A percentile compares a stretch with the other conserved stretches of the same genome.
These are phyloP conservation scores for Chelon auratus DNA, from an alignment of 2,797 vertebrate genomes.

Conservation along the genomic window DNA sequence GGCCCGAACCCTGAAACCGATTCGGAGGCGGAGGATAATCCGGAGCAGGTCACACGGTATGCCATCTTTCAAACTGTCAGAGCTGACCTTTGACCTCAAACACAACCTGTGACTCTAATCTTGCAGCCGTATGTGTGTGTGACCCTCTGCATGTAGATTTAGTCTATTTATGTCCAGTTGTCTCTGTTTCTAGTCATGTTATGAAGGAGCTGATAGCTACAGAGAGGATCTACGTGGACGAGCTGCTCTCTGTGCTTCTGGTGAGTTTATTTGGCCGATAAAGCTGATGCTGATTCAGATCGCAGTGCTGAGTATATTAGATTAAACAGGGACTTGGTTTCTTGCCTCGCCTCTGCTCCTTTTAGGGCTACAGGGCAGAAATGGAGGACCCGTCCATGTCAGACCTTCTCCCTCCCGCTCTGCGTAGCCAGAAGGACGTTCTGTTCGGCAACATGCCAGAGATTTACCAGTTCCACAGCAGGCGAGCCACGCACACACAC, in stretches of 20 bases:
- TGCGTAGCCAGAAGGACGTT: conserved; percentile 92
- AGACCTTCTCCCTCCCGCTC: conserved; percentile 87
- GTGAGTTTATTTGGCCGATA: conserved; percentile 77
- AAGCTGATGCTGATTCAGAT: neutral
- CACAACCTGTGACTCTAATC: neutral
- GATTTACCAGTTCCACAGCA: conserved; percentile 97
- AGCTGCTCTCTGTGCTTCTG: conserved; percentile 92
- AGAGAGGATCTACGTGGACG: conserved; percentile 93
- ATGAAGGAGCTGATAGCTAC: conserved; percentile 96
- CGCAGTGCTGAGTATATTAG: neutral
- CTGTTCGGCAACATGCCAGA: conserved; percentile 98
- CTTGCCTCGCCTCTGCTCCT: neutral
- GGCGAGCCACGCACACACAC: conserved; percentile 78
- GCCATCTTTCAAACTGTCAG: conserved; percentile 4
- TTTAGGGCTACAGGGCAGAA: conserved; percentile 94
- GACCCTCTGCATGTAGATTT: neutral
- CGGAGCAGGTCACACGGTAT: conserved; percentile 91
- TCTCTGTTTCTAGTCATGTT: conserved; percentile 84
- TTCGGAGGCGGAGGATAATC: conserved; percentile 88
- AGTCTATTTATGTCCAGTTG: neutral
- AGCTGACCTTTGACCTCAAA: neutral
- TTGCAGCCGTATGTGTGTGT: neutral
- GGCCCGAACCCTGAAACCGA: conserved; percentile 77
- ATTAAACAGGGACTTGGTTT: neutral
- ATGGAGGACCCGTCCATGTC: conserved; percentile 95